These are phyloP conservation scores for Alligator sinensis DNA, from an alignment of 2,113 vertebrate species.

Conservation along the genomic window DNA sequence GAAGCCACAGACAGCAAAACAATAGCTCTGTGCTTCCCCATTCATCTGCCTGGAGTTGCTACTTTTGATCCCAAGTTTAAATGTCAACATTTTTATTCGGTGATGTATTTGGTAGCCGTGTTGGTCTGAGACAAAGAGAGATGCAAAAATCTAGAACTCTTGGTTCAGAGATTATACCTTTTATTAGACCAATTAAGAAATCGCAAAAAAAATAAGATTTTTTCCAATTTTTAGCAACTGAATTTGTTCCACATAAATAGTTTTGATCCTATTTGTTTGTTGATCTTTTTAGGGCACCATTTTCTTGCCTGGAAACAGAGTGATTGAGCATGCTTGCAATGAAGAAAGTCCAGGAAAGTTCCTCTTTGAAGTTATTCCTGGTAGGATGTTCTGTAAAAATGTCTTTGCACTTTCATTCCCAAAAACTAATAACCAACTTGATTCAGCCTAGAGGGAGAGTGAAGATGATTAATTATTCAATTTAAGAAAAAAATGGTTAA, in stretches of 20 bases:
- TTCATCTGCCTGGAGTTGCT: neutral
- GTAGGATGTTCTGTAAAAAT: constrained; percentile 80
- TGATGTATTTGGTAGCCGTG: too few relatives aligned
- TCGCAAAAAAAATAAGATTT: too few relatives aligned
- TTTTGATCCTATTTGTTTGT: constrained; percentile 10
- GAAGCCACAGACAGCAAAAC: neutral
- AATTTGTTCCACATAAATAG: neutral
- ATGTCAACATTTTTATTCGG: neutral
- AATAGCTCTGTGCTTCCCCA: neutral
- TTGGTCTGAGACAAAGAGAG: too few relatives aligned
- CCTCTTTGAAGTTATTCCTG: constrained; percentile 97
- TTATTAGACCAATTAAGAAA: too few relatives aligned
- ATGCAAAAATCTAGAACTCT: too few relatives aligned
- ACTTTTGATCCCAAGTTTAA: neutral
- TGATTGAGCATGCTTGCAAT: constrained; percentile 92
- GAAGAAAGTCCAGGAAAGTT: constrained; percentile 94
- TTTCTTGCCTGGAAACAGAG: constrained; percentile 94
- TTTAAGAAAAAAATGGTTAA: neutral
- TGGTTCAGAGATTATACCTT: too few relatives aligned
- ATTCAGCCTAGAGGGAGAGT: constrained; percentile 34
- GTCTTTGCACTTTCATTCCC: constrained; percentile 8
- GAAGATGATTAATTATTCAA: constrained; percentile 48
- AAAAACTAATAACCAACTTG: constrained; percentile 26
- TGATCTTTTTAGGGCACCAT: constrained; percentile 87
- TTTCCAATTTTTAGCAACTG: too few relatives aligned